Conservation (phyloP, 2,797 vertebrate genomes). For the Telmatherina bonti region DNA sequence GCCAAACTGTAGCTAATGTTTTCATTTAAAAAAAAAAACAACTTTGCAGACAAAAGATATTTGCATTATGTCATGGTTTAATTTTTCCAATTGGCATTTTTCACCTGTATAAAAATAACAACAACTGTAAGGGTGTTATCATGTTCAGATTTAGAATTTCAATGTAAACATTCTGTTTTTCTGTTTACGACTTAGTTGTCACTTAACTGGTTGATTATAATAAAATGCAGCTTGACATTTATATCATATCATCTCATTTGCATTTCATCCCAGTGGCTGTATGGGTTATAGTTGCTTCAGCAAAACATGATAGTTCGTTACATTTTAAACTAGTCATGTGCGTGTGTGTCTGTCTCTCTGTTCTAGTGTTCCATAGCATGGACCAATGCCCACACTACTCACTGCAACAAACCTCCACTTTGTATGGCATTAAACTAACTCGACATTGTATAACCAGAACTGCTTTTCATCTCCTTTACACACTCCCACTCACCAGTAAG, state of each 20-base stretch:
- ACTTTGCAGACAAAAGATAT: no score
- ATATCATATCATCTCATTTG: not conserved
- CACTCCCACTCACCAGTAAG: slow-evolving; percentile 25
- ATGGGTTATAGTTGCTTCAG: not conserved
- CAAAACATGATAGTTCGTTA: not conserved
- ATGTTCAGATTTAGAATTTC: no score
- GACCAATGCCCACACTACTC: not conserved
- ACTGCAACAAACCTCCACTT: not conserved
- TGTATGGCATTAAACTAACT: not conserved
- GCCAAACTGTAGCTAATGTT: no score
- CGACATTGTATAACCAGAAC: slow-evolving; percentile 15
- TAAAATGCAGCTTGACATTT: no score
- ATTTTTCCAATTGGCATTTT: no score
- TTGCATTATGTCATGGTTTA: no score
- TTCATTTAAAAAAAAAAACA: no score
- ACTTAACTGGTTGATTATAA: no score
- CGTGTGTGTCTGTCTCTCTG: not conserved
- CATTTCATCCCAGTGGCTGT: not conserved
- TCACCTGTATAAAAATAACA: no score
- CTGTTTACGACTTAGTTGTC: no score
- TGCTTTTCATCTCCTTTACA: slow-evolving; percentile 25
- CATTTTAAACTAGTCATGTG: not conserved
- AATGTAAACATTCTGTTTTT: no score
- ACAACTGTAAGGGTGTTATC: no score
- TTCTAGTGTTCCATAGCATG: not conserved